These are phyloP conservation scores for Myopa tessellatipennis DNA, from an alignment of 2,888 invertebrate species.

Conservation along the genomic window DNA sequence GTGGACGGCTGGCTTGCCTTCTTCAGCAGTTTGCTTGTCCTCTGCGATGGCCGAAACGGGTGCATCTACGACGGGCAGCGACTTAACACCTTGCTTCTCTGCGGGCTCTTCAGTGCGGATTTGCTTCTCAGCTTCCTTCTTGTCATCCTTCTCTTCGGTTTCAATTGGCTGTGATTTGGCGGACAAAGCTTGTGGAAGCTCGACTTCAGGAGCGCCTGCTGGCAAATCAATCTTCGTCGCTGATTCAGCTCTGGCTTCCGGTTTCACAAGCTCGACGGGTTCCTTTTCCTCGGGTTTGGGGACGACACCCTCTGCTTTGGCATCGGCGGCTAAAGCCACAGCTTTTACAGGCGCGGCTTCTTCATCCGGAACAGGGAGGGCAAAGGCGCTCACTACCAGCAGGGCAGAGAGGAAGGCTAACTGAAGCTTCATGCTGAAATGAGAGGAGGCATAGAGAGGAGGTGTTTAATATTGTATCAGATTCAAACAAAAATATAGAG, in stretches of 20 bases:
- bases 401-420: constrained; percentile 59
- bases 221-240: constrained; percentile 47
- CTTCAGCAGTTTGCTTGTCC: constrained; percentile 49
- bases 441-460: not conserved
- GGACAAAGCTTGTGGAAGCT: constrained; percentile 51
- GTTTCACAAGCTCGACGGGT: constrained; percentile 45
- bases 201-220: constrained; percentile 52
- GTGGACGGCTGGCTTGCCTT: constrained; percentile 45
- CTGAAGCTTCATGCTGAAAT: constrained; percentile 63
- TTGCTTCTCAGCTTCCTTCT: constrained; percentile 50
- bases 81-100: constrained; percentile 49
- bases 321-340: constrained; percentile 49
- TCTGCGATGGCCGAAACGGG: constrained; percentile 49
- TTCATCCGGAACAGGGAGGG: constrained; percentile 64
- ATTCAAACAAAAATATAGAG: not conserved
- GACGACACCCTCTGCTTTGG: constrained; percentile 50
- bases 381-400: constrained; percentile 56
- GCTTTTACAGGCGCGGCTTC: constrained; percentile 57
- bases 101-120: constrained; percentile 50
- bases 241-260: constrained; percentile 43
- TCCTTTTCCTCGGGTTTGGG: constrained; percentile 45
- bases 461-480: not conserved
- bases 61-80: constrained; percentile 50
- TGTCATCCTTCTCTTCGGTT: constrained; percentile 44
- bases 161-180: constrained; percentile 46